These are phyloP conservation scores for Eumerus sabulonum DNA, from an alignment of 2,888 invertebrate species.

Conservation along the genomic window DNA sequence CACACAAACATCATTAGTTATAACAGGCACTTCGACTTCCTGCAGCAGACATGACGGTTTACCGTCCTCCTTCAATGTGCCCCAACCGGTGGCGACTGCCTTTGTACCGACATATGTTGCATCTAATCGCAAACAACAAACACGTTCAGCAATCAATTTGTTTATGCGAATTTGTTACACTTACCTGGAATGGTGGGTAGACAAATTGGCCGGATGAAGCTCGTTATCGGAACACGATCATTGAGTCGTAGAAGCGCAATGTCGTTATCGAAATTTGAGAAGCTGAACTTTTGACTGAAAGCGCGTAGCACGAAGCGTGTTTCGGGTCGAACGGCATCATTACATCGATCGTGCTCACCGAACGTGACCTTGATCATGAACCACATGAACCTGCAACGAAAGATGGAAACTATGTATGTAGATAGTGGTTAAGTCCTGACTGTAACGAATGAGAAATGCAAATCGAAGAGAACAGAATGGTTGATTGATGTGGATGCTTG, in stretches of 20 bases:
- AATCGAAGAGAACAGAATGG: too few species aligned
- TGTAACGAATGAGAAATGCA: too few species aligned
- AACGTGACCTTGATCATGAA: conserved; percentile 94
- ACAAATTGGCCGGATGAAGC: conserved; percentile 90
- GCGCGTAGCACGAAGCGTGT: conserved; percentile 89
- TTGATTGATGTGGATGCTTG: conserved; percentile 13
- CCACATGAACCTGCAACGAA: conserved; percentile 89
- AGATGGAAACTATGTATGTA: conserved; percentile 55
- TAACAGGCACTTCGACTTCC: conserved; percentile 87
- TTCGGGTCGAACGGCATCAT: conserved; percentile 85
- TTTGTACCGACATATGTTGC: conserved; percentile 85
- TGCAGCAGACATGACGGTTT: conserved; percentile 90
- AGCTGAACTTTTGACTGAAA: conserved; percentile 89
- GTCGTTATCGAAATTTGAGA: conserved; percentile 92
- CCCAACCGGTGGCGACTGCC: conserved; percentile 92
- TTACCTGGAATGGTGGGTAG: conserved; percentile 85
- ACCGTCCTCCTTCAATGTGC: conserved; percentile 91
- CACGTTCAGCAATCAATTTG: conserved; percentile 16
- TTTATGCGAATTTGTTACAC: conserved; percentile 52
- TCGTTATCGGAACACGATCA: conserved; percentile 88
- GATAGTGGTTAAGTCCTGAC: too few species aligned
- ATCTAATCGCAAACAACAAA: conserved; percentile 78
- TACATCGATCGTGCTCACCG: conserved; percentile 92
- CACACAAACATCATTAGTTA: conserved; percentile 84
- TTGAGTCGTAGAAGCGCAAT: conserved; percentile 90